Evolutionary conservation across 2,797 vertebrate species (phyloP), one percentile per base, ranked within the genome.

Genomic region (Poeciliopsis gracilis): DNA sequence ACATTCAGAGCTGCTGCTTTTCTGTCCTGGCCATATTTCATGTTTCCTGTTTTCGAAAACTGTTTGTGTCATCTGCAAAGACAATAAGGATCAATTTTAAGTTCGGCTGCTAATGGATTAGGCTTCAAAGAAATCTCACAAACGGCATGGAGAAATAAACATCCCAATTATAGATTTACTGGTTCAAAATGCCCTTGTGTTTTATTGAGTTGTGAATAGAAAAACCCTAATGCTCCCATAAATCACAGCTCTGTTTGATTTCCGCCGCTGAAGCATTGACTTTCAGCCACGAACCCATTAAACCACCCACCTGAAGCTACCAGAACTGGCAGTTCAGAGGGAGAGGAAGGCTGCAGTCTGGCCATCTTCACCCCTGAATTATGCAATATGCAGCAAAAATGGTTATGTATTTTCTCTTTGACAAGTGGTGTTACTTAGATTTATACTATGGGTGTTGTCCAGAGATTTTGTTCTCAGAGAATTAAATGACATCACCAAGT

Each of bases 211-310:
- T 53, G 28, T 72, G 12, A 75, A 53, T 38, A 57, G 33, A 72
- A 63, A 55, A 77, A 77, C 15, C n/a, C 41, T 57, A 57, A 36
- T 16, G 51, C 51, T 72, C 28, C 28, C 53, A 16, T 67, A 55
- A 28, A 36, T 79, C 49, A 77, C 15, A 63, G 16, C 33, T 78
- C 23, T n/a, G 49, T 80, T 84, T 25, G 61, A 23, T 73, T 76
- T 74, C 69, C 33, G 33, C 20, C 20, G 5, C 49, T 49, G 74
- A 63, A 61, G 23, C 67, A 82, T 78, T 61, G 66, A 82, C 78
- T 72, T 72, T 36, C 2, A 81, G 47, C 82, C n/a, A 28, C 16
- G 38, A 47, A 46, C 12, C 36, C 53, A 73, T 23, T 47, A 59
- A 28, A 77, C 45, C 51, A 33, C 23, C 45, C n/a, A 20, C 45